Conservation (phyloP, 2,888 invertebrate species). For the Ennomos quercinarius region DNA sequence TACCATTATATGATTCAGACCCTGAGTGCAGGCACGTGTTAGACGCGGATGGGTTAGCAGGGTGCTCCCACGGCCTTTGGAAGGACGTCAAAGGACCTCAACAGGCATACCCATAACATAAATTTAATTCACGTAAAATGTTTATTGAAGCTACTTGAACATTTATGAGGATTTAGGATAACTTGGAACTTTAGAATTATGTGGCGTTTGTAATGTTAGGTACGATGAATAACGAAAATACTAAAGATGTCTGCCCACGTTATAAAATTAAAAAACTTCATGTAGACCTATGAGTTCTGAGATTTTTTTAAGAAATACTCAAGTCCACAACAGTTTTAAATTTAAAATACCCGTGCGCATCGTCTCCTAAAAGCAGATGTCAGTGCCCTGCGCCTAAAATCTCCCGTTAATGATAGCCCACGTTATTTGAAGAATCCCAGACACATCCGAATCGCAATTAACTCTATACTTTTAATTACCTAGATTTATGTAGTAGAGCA, state of each 20-base stretch:
- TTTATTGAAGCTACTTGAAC: slow-evolving; percentile 1
- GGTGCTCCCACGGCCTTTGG: slow-evolving; percentile 34
- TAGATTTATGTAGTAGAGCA: slow-evolving; percentile 41
- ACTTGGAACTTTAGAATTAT: no score
- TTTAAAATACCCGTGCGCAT: not conserved
- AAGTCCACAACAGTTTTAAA: no score
- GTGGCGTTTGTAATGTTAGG: no score
- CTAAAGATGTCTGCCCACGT: no score
- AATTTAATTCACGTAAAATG: slow-evolving; percentile 1
- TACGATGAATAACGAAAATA: no score
- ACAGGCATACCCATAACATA: not conserved
- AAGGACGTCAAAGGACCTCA: slow-evolving; percentile 29
- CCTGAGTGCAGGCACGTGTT: slow-evolving; percentile 35
- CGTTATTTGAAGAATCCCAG: slow-evolving; percentile 27
- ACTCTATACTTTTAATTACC: slow-evolving; percentile 45
- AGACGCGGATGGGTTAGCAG: slow-evolving; percentile 37
- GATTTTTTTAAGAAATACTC: no score
- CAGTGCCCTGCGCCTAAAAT: slow-evolving; percentile 24
- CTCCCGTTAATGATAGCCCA: slow-evolving; percentile 20
- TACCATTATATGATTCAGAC: slow-evolving; percentile 12
- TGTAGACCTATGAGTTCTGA: no score
- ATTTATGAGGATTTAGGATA: slow-evolving; percentile 2
- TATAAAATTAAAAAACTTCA: no score
- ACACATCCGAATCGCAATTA: slow-evolving; percentile 37
- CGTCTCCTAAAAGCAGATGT: slow-evolving; percentile 10